Base-by-base conservation (phyloP, 2,888 invertebrate species). In the Drosophila antonietae region DNA sequence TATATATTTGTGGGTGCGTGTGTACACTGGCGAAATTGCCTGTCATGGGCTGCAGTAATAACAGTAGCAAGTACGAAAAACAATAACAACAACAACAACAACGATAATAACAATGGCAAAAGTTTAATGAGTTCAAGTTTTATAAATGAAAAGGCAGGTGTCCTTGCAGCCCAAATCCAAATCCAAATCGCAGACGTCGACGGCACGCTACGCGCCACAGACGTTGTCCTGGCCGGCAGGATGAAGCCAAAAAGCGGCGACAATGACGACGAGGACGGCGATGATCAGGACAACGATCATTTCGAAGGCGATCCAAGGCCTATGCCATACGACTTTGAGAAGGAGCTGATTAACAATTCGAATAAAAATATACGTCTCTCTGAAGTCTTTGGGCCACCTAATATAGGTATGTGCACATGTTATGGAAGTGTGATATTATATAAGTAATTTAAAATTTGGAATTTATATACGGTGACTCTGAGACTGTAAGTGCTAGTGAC, bases 291-390 rank as follows among this genome's bases (percentile, higher is more conserved):
- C 3, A 66, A 74, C 53, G 87, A 87, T 61, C 81, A 76, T 23
- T 74, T 79, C 12, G 86, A 88, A n/a, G 87, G 84, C 1, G 90
- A 89, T 68, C 89, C 88, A 12, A 68, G 65, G 4, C 79, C 79
- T 15, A 55, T 91, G 74, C 90, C 91, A 14, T 92, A 92, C 78
- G 81, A 83, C 15, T 91, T 92, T 62, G 92, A 91, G 70, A 92
- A 92, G 80, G 92, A 92, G 66, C 60, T 92, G 3, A 91, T 91
- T 53, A 78, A 86, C 31, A 90, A 88, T 12, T 90, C 90, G 53
- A 92, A 92, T 68, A 86, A 81, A 57, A 87, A 89, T 58, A 89
- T 90, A 71, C 84, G 89, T 56, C 71, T 92, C 9, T 73, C 87
- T 61, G 80, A 89, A 14, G 75, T 80, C 52, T 92, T 91, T 67